Evolutionary conservation across 2,888 invertebrate species (phyloP), one percentile per base, ranked within the genome.

Genomic region (Drosophila acutilabella): DNA sequence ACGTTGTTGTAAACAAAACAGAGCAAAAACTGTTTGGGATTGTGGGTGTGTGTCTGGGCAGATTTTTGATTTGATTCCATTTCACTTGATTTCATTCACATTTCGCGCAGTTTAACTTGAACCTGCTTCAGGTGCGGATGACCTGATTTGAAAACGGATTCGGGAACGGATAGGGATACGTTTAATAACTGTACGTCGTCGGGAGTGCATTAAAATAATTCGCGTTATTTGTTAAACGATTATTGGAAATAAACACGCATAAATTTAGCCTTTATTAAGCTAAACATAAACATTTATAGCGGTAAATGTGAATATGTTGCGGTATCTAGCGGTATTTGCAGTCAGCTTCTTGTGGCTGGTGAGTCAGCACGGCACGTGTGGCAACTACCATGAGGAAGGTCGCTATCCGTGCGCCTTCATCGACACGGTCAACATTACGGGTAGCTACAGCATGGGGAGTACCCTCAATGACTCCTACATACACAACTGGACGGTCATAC

Each of bases 401-500:
- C 87, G 82, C 30, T 85, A 90, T 56, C 92, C 91, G 4, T 92
- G 92, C 54, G 82, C 88, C 26, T 91, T 89, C 52, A 88, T 89
- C 26, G 91, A 92, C 30, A 89, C 92, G 4, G 82, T 89, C 4
- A 91, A 92, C 48, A 90, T 92, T 23, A 91, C 89, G 0, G 90
- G 83, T 3, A 90, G 88, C 59, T 83, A 68, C 44, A 61, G 42
- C 36, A 60, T 54, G 56, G 83, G 71, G 1, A 70, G 69, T 59
- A 38, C 52, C 13, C 13, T 47, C 11, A 78, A 82, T 33, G 68
- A 51, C 2, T 86, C 89, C 11, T 91, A 91, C 57, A 62, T 89
- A 2, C 88, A 91, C 66, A 88, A 92, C 23, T 90, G 86, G 64
- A 80, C 87, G 13, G 58, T 89, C 4, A 89, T 92, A 45, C 90